Conservation (phyloP, 1,140 invertebrate genomes). For the Apis mellifera region Amel_HAv3.1 CM009940.2:7519501-7520000, state of each 20-base stretch:
- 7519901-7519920: conserved; percentile 92
- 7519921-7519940: conserved; percentile 92
- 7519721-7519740: conserved; percentile 98
- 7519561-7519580: conserved; percentile 99
- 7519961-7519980: conserved; percentile 95
- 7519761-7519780: conserved; percentile 80
- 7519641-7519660: background rate
- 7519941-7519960: conserved; percentile 91
- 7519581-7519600: conserved; percentile 99
- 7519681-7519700: conserved; percentile 79
- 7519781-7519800: no score
- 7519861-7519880: conserved; percentile 80
- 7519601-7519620: conserved; percentile 88
- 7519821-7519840: conserved; percentile 5
- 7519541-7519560: conserved; percentile 99
- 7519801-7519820: background rate
- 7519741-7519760: conserved; percentile 98
- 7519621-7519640: conserved; percentile 4
- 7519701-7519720: conserved; percentile 98
- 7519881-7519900: conserved; percentile 84
- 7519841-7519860: conserved; percentile 78
- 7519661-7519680: conserved; percentile 5
- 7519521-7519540: conserved; percentile 97
- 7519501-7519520: conserved; percentile 96
- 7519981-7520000: conserved; percentile 98